These are phyloP conservation scores for Tenthredo livida DNA, from an alignment of 2,888 invertebrate species.

Conservation along the genomic window DNA sequence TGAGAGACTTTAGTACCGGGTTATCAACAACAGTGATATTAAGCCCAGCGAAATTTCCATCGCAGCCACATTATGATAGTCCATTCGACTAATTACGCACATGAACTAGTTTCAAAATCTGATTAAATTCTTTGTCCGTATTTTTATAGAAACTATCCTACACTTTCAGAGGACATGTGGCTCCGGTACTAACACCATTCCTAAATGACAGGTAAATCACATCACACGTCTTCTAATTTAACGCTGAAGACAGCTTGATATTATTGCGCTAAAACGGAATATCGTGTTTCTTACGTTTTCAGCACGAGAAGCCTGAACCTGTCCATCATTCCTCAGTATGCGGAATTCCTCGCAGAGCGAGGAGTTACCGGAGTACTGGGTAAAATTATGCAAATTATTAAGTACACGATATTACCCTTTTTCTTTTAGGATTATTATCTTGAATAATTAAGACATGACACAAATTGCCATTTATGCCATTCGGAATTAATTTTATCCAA, in stretches of 20 bases:
- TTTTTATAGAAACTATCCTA: conserved; percentile 60
- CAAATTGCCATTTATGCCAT: background rate
- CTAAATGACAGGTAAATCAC: conserved; percentile 80
- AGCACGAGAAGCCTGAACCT: conserved; percentile 66
- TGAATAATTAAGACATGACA: background rate
- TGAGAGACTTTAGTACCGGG: too few species aligned
- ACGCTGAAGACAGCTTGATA: background rate
- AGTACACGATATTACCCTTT: conserved; percentile 29
- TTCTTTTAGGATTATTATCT: background rate
- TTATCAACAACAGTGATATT: too few species aligned
- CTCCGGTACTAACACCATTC: conserved; percentile 87
- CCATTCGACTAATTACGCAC: background rate
- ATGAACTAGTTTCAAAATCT: background rate
- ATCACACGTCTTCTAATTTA: background rate
- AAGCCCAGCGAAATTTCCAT: too few species aligned
- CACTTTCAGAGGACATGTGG: conserved; percentile 83
- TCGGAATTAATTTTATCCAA: background rate
- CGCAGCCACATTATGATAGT: background rate
- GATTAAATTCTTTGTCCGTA: background rate
- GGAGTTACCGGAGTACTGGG: conserved; percentile 86
- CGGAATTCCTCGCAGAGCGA: conserved; percentile 81
- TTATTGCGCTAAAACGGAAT: background rate
- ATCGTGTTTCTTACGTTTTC: background rate
- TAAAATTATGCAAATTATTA: conserved; percentile 72
- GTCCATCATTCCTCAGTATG: conserved; percentile 82